A percentile compares a stretch with the other conserved stretches of the same genome.
These are phyloP conservation scores for Melitaea athalia DNA, from an alignment of 2,888 invertebrate species.

Conservation along the genomic window DNA sequence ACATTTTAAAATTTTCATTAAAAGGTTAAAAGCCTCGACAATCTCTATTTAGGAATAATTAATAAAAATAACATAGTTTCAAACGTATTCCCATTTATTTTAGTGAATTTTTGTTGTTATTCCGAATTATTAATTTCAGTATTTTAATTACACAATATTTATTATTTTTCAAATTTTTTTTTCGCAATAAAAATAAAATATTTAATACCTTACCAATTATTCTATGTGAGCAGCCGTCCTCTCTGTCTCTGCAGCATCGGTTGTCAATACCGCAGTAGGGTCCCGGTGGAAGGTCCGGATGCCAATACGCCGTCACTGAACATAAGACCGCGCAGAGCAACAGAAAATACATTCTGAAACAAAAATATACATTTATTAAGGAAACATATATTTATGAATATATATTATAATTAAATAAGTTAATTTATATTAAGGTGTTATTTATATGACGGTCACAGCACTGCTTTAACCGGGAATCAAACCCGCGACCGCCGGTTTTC, in stretches of 20 bases:
- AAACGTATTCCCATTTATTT: too few species aligned
- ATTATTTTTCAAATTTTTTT: too few species aligned
- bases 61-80: too few species aligned
- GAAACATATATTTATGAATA: neutral
- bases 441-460: too few species aligned
- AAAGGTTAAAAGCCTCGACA: too few species aligned
- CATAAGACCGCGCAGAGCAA: slow-evolving; percentile 44
- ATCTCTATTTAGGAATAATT: too few species aligned
- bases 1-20: too few species aligned
- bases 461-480: too few species aligned
- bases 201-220: slow-evolving; percentile 83
- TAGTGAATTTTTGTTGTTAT: too few species aligned
- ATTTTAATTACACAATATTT: too few species aligned
- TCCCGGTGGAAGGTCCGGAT: slow-evolving; percentile 79
- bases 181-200: neutral
- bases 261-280: slow-evolving; percentile 79
- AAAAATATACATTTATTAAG: slow-evolving; percentile 24
- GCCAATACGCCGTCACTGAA: slow-evolving; percentile 54
- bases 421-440: neutral
- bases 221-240: slow-evolving; percentile 91
- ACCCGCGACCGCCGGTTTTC: too few species aligned
- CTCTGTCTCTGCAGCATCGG: slow-evolving; percentile 88
- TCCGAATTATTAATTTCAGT: too few species aligned
- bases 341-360: slow-evolving; percentile 53
- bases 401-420: neutral